These are phyloP conservation scores for Phyllopteryx taeniolatus DNA, from an alignment of 2,113 vertebrate genomes.

Conservation along the genomic window DNA sequence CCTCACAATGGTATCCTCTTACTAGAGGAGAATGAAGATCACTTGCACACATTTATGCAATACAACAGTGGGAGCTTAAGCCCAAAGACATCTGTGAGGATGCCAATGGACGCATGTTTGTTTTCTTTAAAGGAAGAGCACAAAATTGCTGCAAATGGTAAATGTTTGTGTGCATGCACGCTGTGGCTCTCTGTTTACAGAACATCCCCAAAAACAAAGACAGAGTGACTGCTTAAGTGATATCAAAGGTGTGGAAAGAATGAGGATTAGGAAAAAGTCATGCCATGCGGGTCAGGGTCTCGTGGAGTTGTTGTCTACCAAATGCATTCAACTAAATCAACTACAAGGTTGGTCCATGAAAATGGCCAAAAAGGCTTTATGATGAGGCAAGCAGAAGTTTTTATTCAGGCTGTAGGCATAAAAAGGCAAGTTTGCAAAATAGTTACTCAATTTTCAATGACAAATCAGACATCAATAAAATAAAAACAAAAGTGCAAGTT, in stretches of 20 bases:
- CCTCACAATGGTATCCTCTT: not conserved
- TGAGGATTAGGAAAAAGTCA: not conserved
- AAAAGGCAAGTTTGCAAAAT: not conserved
- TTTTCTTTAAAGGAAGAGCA: conserved; percentile 19
- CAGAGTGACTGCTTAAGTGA: conserved; percentile 5
- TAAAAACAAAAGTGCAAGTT: conserved; percentile 32
- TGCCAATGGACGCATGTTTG: conserved; percentile 24
- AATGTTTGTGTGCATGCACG: conserved; percentile 13
- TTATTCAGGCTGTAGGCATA: no score
- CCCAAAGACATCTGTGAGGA: conserved; percentile 37
- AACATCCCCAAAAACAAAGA: conserved; percentile 13
- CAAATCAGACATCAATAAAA: conserved; percentile 31
- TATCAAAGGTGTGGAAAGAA: conserved; percentile 6
- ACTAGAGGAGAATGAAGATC: not conserved
- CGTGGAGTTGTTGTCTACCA: not conserved
- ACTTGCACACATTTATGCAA: conserved; percentile 8
- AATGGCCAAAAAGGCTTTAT: not conserved
- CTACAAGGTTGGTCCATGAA: not conserved
- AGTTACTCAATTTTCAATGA: conserved; percentile 4
- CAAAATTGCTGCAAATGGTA: conserved; percentile 39
- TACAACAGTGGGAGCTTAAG: conserved; percentile 15
- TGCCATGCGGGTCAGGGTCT: not conserved
- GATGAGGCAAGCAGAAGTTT: not conserved
- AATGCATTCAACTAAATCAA: not conserved
- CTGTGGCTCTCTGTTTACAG: not conserved